Conservation (phyloP, 2,888 invertebrate genomes). For the Apamea anceps region DNA sequence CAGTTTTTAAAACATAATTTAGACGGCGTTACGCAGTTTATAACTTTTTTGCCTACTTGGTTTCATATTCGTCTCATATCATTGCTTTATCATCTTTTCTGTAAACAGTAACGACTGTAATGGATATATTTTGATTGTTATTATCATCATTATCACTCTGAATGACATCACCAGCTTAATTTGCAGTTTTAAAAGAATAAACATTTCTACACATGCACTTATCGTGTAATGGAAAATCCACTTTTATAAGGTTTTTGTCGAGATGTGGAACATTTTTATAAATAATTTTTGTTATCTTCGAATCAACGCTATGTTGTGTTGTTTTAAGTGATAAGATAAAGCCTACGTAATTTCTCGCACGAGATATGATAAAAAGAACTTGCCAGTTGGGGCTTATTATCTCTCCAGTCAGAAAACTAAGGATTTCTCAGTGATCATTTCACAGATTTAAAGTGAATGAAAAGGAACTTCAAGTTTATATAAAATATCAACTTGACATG, state of each 20-base stretch:
- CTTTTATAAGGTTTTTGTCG: conserved; percentile 11
- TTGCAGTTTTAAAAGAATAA: conserved; percentile 46
- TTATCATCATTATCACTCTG: conserved; percentile 43
- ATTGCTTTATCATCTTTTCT: conserved; percentile 32
- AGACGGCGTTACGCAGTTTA: conserved; percentile 4
- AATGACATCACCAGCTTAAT: conserved; percentile 64
- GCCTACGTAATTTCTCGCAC: conserved; percentile 55
- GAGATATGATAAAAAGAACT: conserved; percentile 56
- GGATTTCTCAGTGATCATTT: conserved; percentile 28
- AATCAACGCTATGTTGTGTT: conserved; percentile 60
- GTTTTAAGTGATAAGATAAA: conserved; percentile 65
- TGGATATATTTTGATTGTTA: conserved; percentile 38
- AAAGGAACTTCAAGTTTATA: conserved; percentile 5
- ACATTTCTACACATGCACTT: conserved; percentile 31
- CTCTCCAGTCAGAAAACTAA: conserved; percentile 33
- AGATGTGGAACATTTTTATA: conserved; percentile 49
- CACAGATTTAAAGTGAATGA: conserved; percentile 21
- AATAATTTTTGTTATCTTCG: conserved; percentile 54
- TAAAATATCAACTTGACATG: not conserved
- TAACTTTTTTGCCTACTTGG: conserved; percentile 19
- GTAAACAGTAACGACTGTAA: conserved; percentile 24
- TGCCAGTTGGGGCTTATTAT: conserved; percentile 56
- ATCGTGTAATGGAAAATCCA: conserved; percentile 34
- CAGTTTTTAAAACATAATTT: conserved; percentile 30
- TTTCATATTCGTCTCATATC: conserved; percentile 17